Percentiles rank a stretch among this genome's conserved stretches.
These are phyloP conservation scores for Phthorimaea operculella DNA, from an alignment of 1,140 invertebrate genomes.

Conservation along the genomic window DNA sequence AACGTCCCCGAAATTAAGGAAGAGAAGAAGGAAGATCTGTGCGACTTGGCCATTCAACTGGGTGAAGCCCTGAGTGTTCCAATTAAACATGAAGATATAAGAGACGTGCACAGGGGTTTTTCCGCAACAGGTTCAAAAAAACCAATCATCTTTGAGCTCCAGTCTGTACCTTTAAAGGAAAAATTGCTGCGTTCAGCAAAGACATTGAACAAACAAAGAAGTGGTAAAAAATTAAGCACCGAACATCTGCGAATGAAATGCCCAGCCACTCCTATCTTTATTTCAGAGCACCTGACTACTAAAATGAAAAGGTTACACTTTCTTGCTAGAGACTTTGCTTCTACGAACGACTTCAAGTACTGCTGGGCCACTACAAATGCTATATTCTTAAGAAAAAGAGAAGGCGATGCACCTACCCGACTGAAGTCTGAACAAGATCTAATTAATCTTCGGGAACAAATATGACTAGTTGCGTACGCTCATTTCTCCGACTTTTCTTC, in stretches of 20 bases:
- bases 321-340: not conserved
- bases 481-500: too few species aligned
- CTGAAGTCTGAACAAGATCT: not conserved
- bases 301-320: conserved; percentile 4
- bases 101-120: not conserved
- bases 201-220: not conserved
- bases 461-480: not conserved
- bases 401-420: not conserved
- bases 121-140: not conserved
- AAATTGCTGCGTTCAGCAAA: not conserved
- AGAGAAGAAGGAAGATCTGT: not conserved
- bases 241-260: not conserved
- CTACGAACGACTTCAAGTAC: not conserved
- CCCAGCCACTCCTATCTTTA: not conserved
- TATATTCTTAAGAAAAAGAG: not conserved
- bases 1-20: not conserved
- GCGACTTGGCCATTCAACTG: not conserved
- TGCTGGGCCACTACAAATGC: not conserved
- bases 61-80: not conserved
- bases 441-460: not conserved
- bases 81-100: not conserved
- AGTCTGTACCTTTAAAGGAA: not conserved
- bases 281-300: not conserved
- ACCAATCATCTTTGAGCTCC: not conserved
- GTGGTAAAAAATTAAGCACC: not conserved